Conservation (phyloP, 2,888 invertebrate genomes). For the Digitonthophagus gazella region DNA sequence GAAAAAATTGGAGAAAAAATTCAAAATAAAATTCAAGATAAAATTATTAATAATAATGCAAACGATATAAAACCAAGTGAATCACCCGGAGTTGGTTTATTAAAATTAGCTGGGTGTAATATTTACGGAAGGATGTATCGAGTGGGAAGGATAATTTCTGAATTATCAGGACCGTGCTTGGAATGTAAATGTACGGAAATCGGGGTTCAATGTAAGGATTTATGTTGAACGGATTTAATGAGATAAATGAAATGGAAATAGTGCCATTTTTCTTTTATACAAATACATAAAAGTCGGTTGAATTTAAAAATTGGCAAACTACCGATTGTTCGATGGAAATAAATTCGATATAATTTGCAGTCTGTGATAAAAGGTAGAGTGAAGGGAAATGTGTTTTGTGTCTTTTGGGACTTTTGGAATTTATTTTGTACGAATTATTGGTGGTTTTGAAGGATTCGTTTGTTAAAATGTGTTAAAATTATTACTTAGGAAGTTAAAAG, state of each 20-base stretch:
- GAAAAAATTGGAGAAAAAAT: too few relatives aligned
- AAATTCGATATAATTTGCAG: background rate
- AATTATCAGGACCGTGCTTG: conserved; percentile 77
- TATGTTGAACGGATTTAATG: conserved; percentile 55
- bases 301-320: conserved; percentile 1
- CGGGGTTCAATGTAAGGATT: conserved; percentile 77
- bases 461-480: too few relatives aligned
- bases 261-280: background rate
- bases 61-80: conserved; percentile 25
- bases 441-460: background rate
- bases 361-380: conserved; percentile 14
- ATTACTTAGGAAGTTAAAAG: too few relatives aligned
- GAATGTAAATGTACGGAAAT: conserved; percentile 84
- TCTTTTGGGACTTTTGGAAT: background rate
- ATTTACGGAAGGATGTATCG: conserved; percentile 87
- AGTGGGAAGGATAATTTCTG: conserved; percentile 77
- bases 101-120: conserved; percentile 84
- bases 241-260: background rate
- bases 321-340: background rate
- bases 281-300: background rate
- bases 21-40: too few relatives aligned
- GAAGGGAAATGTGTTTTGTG: background rate
- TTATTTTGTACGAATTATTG: background rate
- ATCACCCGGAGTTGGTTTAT: conserved; percentile 55
- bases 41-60: background rate